phyloP scores from a whole-genome alignment of 2,888 invertebrate genomes.

The Volucella inanis region DNA sequence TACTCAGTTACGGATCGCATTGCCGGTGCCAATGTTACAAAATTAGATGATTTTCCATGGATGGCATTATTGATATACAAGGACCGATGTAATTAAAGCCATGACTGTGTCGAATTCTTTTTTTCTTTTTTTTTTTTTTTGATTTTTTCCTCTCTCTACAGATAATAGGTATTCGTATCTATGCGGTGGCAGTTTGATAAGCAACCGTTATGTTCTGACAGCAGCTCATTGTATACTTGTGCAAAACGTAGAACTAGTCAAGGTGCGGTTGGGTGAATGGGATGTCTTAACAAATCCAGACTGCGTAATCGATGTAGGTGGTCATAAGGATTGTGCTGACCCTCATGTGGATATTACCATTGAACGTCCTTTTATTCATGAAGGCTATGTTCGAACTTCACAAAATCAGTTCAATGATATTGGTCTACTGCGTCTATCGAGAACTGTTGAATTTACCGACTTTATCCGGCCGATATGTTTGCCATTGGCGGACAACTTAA shows the following conservation, averaged over 20 bases:
- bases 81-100: slow-evolving; percentile 77
- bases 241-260: slow-evolving; percentile 84
- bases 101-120: too few species aligned
- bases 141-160: too few species aligned
- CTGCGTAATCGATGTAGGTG: slow-evolving; percentile 77
- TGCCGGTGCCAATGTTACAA: slow-evolving; percentile 84
- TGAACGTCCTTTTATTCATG: slow-evolving; percentile 84
- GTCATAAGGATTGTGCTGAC: slow-evolving; percentile 85
- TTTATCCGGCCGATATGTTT: slow-evolving; percentile 86
- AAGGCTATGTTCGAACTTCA: too few species aligned
- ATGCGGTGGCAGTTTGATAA: slow-evolving; percentile 89
- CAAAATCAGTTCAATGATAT: too few species aligned
- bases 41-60: slow-evolving; percentile 87
- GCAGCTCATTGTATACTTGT: slow-evolving; percentile 90
- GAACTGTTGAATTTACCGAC: slow-evolving; percentile 84
- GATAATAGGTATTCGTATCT: slow-evolving; percentile 82
- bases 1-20: too few species aligned
- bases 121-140: too few species aligned
- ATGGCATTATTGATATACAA: slow-evolving; percentile 84
- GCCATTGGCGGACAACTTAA: slow-evolving; percentile 81
- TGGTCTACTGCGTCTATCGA: slow-evolving; percentile 56
- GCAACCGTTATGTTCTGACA: slow-evolving; percentile 87
- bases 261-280: slow-evolving; percentile 82
- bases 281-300: slow-evolving; percentile 78
- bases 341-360: slow-evolving; percentile 85